A percentile compares a stretch with the other conserved stretches of the same genome.
These are phyloP conservation scores for Drosophila mimica DNA, from an alignment of 2,888 invertebrate genomes.

Conservation along the genomic window DNA sequence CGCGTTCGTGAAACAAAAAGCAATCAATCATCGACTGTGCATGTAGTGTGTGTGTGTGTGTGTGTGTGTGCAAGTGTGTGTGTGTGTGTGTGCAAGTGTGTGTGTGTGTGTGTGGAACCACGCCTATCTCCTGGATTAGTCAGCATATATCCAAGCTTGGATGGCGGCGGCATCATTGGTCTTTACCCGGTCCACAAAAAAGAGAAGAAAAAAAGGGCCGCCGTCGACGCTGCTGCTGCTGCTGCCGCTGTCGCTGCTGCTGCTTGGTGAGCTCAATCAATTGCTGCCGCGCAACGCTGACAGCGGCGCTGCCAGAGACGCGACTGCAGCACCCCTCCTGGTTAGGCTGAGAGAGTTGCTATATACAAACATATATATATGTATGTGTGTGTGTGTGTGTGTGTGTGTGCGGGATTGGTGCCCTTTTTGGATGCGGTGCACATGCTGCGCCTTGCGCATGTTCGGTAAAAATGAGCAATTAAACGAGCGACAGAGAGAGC, in stretches of 20 bases:
- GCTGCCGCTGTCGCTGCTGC: constrained; percentile 16
- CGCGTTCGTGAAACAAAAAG: constrained; percentile 71
- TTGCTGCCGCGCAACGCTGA: constrained; percentile 69
- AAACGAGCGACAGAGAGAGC: constrained; percentile 29
- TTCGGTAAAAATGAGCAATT: constrained; percentile 73
- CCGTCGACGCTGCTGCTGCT: constrained; percentile 44
- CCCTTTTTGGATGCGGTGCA: constrained; percentile 52
- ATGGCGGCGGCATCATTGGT: constrained; percentile 81
- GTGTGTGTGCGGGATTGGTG: constrained; percentile 52
- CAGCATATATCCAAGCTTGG: constrained; percentile 80
- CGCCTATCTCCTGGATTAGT: constrained; percentile 84
- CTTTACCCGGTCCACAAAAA: constrained; percentile 53
- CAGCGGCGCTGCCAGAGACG: constrained; percentile 57
- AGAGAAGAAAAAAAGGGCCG: constrained; percentile 50
- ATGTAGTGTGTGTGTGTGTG: constrained; percentile 48
- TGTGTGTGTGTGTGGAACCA: constrained; percentile 76
- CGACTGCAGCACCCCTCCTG: constrained; percentile 45
- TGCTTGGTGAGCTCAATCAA: constrained; percentile 70
- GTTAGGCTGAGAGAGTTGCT: constrained; percentile 37
- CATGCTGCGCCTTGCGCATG: constrained; percentile 78
- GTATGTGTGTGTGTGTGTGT: background rate
- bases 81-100: constrained; percentile 48
- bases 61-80: constrained; percentile 51
- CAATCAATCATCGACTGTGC: constrained; percentile 81
- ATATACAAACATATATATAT: constrained; percentile 2